A percentile compares a stretch with the other conserved stretches of the same genome.
Evolutionary conservation across 2,113 vertebrate genomes (phyloP).

Genomic region (Caracal caracal): DNA sequence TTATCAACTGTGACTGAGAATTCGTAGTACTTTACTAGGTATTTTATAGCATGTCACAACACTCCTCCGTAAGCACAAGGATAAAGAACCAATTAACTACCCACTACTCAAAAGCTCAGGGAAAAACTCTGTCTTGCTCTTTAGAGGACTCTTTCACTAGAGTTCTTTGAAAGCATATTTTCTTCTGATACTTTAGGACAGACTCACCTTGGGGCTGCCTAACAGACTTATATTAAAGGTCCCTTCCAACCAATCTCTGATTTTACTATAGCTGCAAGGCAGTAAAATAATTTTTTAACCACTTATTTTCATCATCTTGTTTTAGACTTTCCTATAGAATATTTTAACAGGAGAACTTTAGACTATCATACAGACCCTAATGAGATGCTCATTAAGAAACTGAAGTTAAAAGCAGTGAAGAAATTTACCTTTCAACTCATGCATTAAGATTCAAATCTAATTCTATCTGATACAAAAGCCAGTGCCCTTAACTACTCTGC

Average conservation of each 20-base stretch:
- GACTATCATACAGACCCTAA: neutral
- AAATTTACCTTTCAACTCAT: neutral
- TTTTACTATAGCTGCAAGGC: neutral
- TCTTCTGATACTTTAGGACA: constrained; percentile 24
- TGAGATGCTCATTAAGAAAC: neutral
- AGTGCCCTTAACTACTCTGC: constrained; percentile 23
- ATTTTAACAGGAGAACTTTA: constrained; percentile 9
- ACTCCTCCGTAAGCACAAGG: neutral
- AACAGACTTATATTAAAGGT: neutral
- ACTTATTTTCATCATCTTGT: constrained; percentile 10
- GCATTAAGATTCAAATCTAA: neutral
- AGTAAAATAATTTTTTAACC: constrained; percentile 23
- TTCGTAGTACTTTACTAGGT: neutral
- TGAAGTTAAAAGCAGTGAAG: neutral
- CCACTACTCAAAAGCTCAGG: constrained; percentile 20
- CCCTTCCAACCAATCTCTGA: neutral
- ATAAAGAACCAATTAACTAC: constrained; percentile 38
- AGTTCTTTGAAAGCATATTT: constrained; percentile 47
- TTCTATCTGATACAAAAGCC: constrained; percentile 11
- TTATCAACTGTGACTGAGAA: constrained; percentile 44
- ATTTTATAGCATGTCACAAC: neutral
- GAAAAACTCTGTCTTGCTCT: constrained; percentile 3
- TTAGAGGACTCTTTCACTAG: constrained; percentile 5
- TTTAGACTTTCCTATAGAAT: constrained; percentile 29
- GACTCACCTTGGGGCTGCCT: neutral